These are phyloP conservation scores for Emberiza fucata DNA, from an alignment of 2,113 vertebrate genomes.

Conservation along the genomic window DNA sequence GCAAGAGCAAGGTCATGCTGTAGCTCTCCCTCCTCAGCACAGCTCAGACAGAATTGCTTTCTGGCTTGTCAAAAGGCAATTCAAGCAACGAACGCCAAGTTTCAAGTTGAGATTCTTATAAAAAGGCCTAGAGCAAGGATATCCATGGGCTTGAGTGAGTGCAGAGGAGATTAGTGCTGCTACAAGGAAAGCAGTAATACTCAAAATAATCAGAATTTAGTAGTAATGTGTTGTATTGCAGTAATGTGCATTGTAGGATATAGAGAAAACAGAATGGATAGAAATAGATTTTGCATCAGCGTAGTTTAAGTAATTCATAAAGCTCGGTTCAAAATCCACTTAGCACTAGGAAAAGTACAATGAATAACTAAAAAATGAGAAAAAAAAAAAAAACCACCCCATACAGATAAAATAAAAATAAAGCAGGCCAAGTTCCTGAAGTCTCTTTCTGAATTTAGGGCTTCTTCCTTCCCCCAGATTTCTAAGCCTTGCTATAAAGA, in stretches of 20 bases:
- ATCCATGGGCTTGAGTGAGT: not conserved
- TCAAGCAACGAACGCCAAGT: not conserved
- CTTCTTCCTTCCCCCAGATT: not conserved
- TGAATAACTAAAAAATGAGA: not conserved
- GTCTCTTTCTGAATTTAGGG: not conserved
- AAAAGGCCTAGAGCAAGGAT: constrained; percentile 1
- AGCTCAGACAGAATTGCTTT: not conserved
- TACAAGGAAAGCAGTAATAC: not conserved
- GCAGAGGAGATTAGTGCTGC: not conserved
- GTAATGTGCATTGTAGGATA: not conserved
- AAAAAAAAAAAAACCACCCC: too few relatives aligned
- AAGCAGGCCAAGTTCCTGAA: not conserved
- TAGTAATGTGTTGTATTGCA: not conserved
- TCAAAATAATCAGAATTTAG: not conserved
- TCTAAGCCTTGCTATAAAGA: not conserved
- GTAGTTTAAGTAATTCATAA: not conserved
- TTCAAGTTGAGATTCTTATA: not conserved
- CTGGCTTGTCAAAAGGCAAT: not conserved
- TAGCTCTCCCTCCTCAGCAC: not conserved
- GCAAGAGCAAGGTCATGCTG: not conserved
- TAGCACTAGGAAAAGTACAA: not conserved
- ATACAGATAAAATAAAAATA: not conserved
- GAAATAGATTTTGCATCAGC: not conserved
- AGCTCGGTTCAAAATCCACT: not conserved
- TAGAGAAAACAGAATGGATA: not conserved